Base-by-base conservation (phyloP, 2,888 invertebrate species). In the Drosophila cyrtoloma region DNA sequence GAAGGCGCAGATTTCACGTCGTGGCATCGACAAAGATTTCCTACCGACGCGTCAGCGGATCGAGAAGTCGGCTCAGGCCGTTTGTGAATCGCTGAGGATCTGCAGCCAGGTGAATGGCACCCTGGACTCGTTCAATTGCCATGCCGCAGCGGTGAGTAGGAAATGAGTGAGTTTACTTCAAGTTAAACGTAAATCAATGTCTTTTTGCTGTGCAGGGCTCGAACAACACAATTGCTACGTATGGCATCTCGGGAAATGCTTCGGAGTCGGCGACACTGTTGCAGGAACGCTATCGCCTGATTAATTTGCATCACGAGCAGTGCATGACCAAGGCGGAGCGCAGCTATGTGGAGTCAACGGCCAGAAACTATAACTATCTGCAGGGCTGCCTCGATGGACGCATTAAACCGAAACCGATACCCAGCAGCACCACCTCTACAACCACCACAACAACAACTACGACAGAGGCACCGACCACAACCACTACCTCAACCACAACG, bases 161-260 rank as follows among this genome's bases (percentile, higher is more conserved):
- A 47, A 26, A 47, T 16, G 3, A 51, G 1, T 28, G 5, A 19
- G 51, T 28, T 19, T 6, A 35, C 7, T 19, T 42, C 5, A n/a
- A 68, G n/a, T 35, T 19, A 14, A 33, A 22, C 32, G 22, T 39
- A 7, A 50, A 12, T 42, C 10, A 26, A 16, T 26, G 37, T 16
- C 5, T 16, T 14, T 50, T 35, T 39, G 16, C 16, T 10, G 9
- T 12, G 7, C 28, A 92, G 92, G 92, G 92, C 10, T 80, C 89
- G n/a, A 87, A 91, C 62, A 92, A 90, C 60, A 92, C 92, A 5
- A 75, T 91, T 33, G 47, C 77, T 47, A 86, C 87, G 0, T 92
- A 92, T 42, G 69, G 79, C 56, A 92, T 92, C 47, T 92, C 92
- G 2, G 87, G 92, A n/a, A 92, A 92, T 71, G 91, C 92, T 22